Evolutionary conservation across 35 echinoderm and acorn worm species (phyloP), one percentile per base, ranked within the genome.

Genomic region (Chiridota heheva): DNA sequence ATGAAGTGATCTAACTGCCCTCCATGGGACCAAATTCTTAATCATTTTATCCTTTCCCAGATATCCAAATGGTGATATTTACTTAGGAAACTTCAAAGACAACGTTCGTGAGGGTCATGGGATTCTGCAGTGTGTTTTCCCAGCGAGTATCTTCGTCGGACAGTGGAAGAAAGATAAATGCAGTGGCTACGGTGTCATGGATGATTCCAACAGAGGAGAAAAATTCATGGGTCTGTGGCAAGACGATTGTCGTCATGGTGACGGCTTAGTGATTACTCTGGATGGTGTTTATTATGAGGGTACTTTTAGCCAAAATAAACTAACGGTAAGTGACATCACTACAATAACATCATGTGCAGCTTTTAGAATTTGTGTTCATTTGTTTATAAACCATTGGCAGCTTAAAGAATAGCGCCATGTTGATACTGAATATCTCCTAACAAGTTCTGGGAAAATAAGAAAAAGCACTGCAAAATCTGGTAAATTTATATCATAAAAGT

Each of bases 201-300:
- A 92, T 22, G 89, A 92, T 29, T 84, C 72, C 8, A 63, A 77
- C 20, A 22, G 89, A 41, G 95, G 95, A 29, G 95, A 98, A 76
- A 98, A 98, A 65, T 98, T 91, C 85, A 98, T 98, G 95, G 95
- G 95, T 32, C 63, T 72, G 44, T 98, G 95, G 95, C 82, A 88
- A 40, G 82, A 92, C 55, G 83, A 80, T 36, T 61, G 61, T 79
- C 89, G 95, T 43, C 89, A 98, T 84, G 95, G 95, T 32, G 90
- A 86, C 25, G 89, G 95, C 5, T 60, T 98, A 24, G 95, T 98
- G 28, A 91, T 98, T 58, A 98, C 95, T 0, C 40, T 98, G 24
- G 90, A 82, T 69, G 95, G 95, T 3, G 34, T 98, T 2, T 98
- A 98, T 58, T 98, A 92, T 33, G 89, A 92, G 76, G 93, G 86